A percentile compares a stretch with the other conserved stretches of the same genome.
phyloP scores from a whole-genome alignment of 2,888 invertebrate genomes.

The Dryadula phaetusa region DNA sequence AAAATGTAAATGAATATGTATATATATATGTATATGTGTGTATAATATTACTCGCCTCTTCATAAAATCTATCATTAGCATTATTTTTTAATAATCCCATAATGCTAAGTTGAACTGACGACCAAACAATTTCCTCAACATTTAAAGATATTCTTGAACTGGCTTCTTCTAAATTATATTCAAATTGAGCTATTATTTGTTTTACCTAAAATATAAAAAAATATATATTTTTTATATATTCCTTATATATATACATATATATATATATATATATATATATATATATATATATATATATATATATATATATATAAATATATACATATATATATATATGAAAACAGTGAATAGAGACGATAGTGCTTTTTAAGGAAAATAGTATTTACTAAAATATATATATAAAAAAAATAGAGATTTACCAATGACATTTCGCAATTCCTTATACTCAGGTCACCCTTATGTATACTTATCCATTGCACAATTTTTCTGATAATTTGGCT shows the following conservation, averaged over 20 bases:
- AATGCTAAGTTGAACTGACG: conserved; percentile 65
- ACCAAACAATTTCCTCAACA: conserved; percentile 68
- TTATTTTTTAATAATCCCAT: conserved; percentile 63
- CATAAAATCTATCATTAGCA: conserved; percentile 62
- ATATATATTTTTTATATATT: background rate
- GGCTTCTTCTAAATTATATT: conserved; percentile 61
- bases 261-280: no score
- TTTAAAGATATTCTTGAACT: conserved; percentile 51
- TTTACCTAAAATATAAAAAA: conserved; percentile 58
- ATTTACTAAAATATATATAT: no score
- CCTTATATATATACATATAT: no score
- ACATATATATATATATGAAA: no score
- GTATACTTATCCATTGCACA: conserved; percentile 64
- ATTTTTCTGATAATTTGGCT: conserved; percentile 62
- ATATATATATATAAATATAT: no score
- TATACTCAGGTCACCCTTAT: conserved; percentile 62
- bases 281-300: no score
- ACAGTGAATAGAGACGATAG: no score
- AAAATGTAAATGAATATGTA: no score
- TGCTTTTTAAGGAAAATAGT: no score
- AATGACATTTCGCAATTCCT: conserved; percentile 63
- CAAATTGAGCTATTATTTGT: conserved; percentile 73
- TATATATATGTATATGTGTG: no score
- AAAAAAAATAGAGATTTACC: conserved; percentile 52
- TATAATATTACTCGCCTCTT: conserved; percentile 53